These are phyloP conservation scores for Mylabris phalerata DNA, from an alignment of 1,140 invertebrate genomes.

Conservation along the genomic window DNA sequence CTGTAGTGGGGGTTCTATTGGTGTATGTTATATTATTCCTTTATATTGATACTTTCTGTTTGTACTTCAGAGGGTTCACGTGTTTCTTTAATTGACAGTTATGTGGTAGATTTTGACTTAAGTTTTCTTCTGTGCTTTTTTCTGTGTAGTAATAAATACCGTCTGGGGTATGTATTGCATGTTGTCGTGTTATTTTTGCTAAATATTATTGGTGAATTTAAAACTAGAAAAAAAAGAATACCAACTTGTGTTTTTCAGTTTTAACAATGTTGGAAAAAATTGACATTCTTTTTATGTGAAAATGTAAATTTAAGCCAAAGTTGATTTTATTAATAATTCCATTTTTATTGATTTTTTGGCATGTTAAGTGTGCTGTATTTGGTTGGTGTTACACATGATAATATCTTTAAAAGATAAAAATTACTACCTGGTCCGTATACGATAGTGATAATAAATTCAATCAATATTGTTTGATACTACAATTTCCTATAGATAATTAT, in stretches of 20 bases:
- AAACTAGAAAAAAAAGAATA: too few species aligned
- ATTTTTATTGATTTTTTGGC: too few species aligned
- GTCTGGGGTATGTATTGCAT: slow-evolving; percentile 9
- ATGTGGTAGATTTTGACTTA: slow-evolving; percentile 8
- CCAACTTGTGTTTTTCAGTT: too few species aligned
- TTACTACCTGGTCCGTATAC: slow-evolving; percentile 2
- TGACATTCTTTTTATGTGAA: too few species aligned
- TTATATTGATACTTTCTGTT: slow-evolving; percentile 16
- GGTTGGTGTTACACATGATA: slow-evolving; percentile 2
- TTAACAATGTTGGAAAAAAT: too few species aligned
- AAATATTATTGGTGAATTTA: too few species aligned
- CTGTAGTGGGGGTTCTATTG: slow-evolving; percentile 20
- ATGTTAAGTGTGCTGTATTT: not conserved
- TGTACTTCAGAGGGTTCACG: slow-evolving; percentile 16
- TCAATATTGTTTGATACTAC: slow-evolving; percentile 10
- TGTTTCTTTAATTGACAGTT: slow-evolving; percentile 15
- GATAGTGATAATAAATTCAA: slow-evolving; percentile 13
- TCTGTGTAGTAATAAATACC: slow-evolving; percentile 4
- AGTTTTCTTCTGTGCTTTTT: not conserved
- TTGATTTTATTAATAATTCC: too few species aligned
- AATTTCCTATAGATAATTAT: slow-evolving; percentile 2
- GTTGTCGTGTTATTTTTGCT: not conserved
- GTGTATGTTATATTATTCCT: slow-evolving; percentile 4
- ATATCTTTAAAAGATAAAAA: slow-evolving; percentile 13
- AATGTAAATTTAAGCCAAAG: too few species aligned